Evolutionary conservation across 2,797 vertebrate species (phyloP), one percentile per base, ranked within the genome.

Genomic region (Falco biarmicus): DNA sequence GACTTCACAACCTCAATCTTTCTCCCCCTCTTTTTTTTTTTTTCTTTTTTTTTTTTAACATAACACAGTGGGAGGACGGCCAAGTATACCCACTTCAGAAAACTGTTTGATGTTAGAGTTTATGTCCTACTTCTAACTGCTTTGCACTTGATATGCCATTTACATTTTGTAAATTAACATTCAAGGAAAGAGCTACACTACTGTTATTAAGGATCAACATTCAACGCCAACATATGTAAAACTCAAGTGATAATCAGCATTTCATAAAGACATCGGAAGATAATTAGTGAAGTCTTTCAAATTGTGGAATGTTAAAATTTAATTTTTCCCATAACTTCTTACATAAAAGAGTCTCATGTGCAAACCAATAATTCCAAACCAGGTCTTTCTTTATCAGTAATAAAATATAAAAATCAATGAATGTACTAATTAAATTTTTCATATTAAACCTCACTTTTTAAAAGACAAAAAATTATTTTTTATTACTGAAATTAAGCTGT

Each of bases 1-100:
- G 63, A 76, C 54, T 61, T 54, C 12, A 5, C 16, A 75, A 39
- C 25, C 28, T 81, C 61, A 80, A 7, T 75, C 39, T 53, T 76
- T n/a, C 13, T 12, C 13, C 6, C 5, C 0, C 8, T 7, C 7
- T 5, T 17, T 18, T 53, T 5, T 17, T 6, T 39, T 7, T 17
- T 37, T 31, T 47, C 10, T 32, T 25, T 34, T 71, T 17, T 18
- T 12, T 41, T 51, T 82, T 51, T 45, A 69, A 4, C 54, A 82
- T 76, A 73, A 53, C 88, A n/a, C 32, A 66, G 48, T 45, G 53
- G 28, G 53, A 82, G 2, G 10, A 43, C 48, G 22, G n/a, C 5
- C 65, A 89, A 48, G n/a, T 32, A 64, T 22, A 84, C 9, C 50
- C 34, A 37, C 15, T 64, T 91, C 34, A 81, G 37, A 28, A 31